Evolutionary conservation across 2,113 vertebrate species (phyloP), one percentile per base, ranked within the genome.

Genomic region (Ranitomeya imitator): DNA sequence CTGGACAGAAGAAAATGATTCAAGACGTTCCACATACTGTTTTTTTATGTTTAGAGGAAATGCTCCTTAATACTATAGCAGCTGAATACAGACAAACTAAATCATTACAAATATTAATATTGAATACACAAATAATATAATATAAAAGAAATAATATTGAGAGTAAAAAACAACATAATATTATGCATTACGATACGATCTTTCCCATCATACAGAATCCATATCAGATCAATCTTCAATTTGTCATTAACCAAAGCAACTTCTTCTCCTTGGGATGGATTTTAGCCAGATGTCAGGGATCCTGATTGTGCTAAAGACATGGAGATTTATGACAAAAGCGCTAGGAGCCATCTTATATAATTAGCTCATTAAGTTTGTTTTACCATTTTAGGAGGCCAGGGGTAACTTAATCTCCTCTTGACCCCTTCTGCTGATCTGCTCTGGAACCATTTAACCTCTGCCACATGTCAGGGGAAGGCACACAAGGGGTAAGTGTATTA

Each of bases 401-500:
- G 45, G 85, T 86, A 86, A 85, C 83, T 73, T 73, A 74, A 86
- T 86, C 77, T 54, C 73, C 74, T 80, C 55, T 79, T 86, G 77
- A 86, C 85, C 85, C 77, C 61, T 55, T 65, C 23, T 79, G 60
- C 55, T 7, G 23, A 13, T 26, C 59, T 67, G 21, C 19, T 77
- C 85, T 86, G 85, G 61, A 79, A 86, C 76, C 52, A 54, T 79
- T 86, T 86, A 86, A 86, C 85, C 85, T 67, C 18, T 65, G n/a
- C 71, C 73, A 78, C 74, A 52, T 86, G 73, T 73, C 83, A 85
- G 21, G 83, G 54, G 54, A 26, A 26, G 57, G 54, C 83, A 45
- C 67, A 85, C 67, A 85, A 85, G 83, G 52, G 54, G 52, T 61
- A 61, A 31, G 55, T 81, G 79, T 81, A 81, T 81, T 81, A 60